A percentile compares a stretch with the other conserved stretches of the same genome.
Conservation (phyloP, 2,888 invertebrate species). For the Stenodema calcarata region DNA sequence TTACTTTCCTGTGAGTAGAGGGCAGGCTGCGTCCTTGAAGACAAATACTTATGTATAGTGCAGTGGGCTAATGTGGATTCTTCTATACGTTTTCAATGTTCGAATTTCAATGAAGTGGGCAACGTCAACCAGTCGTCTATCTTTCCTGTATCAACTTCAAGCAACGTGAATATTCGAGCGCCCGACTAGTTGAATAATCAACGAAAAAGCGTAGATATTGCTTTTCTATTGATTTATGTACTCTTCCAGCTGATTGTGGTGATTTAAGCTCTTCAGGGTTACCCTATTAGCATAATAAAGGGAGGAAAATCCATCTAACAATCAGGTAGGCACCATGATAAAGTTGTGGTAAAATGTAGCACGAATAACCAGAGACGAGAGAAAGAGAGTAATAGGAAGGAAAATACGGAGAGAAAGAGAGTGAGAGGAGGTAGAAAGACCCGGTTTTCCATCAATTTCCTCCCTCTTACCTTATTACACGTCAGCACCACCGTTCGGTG, state of each 20-base stretch:
- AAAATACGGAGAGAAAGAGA: not conserved
- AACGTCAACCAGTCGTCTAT: too few relatives aligned
- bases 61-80: too few relatives aligned
- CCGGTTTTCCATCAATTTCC: constrained; percentile 6
- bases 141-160: too few relatives aligned
- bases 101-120: too few relatives aligned
- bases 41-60: too few relatives aligned
- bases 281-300: not conserved
- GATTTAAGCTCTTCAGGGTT: not conserved
- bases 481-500: not conserved
- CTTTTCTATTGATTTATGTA: not conserved
- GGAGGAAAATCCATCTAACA: not conserved
- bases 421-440: not conserved
- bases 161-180: too few relatives aligned
- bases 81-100: too few relatives aligned
- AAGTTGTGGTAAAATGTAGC: not conserved
- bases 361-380: not conserved
- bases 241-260: not conserved
- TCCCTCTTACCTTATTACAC: constrained; percentile 7
- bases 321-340: not conserved
- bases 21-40: too few relatives aligned
- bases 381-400: not conserved
- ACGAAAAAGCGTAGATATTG: too few relatives aligned
- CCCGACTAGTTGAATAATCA: too few relatives aligned
- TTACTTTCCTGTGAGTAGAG: too few relatives aligned